A percentile compares a stretch with the other conserved stretches of the same genome.
phyloP scores from a whole-genome alignment of 2,888 invertebrate genomes.

The Apodemia zela region DNA sequence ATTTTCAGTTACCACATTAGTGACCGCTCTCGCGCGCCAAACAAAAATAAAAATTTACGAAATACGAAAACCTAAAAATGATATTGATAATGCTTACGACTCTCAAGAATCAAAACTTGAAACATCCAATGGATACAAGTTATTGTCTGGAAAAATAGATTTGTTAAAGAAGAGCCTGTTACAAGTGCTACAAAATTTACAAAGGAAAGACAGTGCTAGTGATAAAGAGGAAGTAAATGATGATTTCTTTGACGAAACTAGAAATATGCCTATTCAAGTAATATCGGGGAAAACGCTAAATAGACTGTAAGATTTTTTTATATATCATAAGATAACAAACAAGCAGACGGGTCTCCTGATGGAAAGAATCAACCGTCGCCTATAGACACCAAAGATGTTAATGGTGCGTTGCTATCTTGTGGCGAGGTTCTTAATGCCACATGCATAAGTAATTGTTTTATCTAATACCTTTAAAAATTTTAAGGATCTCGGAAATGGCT shows the following conservation, averaged over 20 bases:
- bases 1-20: background rate
- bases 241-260: conserved; percentile 25
- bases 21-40: background rate
- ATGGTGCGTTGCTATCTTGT: too few relatives aligned
- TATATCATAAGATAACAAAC: too few relatives aligned
- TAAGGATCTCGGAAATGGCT: too few relatives aligned
- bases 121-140: conserved; percentile 1
- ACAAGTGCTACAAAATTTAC: conserved; percentile 10
- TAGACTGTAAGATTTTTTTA: conserved; percentile 16
- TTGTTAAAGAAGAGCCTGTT: conserved; percentile 18
- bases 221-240: conserved; percentile 2
- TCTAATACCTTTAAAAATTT: too few relatives aligned
- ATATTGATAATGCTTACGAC: conserved; percentile 4
- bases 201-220: background rate
- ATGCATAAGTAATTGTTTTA: too few relatives aligned
- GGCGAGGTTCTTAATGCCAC: too few relatives aligned
- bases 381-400: too few relatives aligned
- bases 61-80: conserved; percentile 24
- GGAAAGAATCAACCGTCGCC: too few relatives aligned
- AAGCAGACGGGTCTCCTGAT: too few relatives aligned
- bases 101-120: conserved; percentile 20
- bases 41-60: conserved; percentile 26
- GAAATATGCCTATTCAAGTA: conserved; percentile 22
- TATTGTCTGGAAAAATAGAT: conserved; percentile 13
- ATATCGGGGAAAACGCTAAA: conserved; percentile 15